Percentiles rank a stretch among this genome's conserved stretches.
Conservation (phyloP, 2,113 vertebrate species). For the Osmerus eperlanus region DNA sequence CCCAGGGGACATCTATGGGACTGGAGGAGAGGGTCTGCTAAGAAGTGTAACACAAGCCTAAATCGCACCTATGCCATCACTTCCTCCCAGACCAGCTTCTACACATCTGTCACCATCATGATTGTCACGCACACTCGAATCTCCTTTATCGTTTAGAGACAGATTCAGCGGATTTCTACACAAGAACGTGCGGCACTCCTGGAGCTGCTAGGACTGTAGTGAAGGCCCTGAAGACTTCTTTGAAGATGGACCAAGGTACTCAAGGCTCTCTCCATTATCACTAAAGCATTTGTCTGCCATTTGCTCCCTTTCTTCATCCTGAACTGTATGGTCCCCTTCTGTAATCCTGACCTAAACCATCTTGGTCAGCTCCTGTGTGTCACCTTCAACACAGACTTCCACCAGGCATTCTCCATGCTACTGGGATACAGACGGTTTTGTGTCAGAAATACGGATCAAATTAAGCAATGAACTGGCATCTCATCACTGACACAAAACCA, state of each 20-base stretch:
- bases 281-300: conserved; percentile 18
- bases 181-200: conserved; percentile 13
- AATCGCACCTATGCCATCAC: conserved; percentile 52
- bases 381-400: conserved; percentile 18
- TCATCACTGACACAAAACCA: conserved; percentile 15
- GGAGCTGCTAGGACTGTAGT: background rate
- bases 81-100: conserved; percentile 39
- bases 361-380: background rate
- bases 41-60: conserved; percentile 53
- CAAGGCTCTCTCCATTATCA: conserved; percentile 17
- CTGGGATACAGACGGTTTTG: conserved; percentile 2
- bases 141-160: conserved; percentile 14
- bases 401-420: conserved; percentile 1
- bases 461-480: conserved; percentile 16
- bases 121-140: conserved; percentile 16
- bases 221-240: background rate
- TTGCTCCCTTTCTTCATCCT: conserved; percentile 22
- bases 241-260: conserved; percentile 17
- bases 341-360: conserved; percentile 2
- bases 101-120: conserved; percentile 13
- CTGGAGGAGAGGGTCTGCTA: background rate
- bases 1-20: conserved; percentile 5
- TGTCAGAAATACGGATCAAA: background rate
- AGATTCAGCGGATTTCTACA: conserved; percentile 8
- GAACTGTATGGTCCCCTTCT: conserved; percentile 16